Evolutionary conservation across 2,113 vertebrate species (phyloP), one percentile per base, ranked within the genome.

Genomic region (Haplochromis burtoni): DNA sequence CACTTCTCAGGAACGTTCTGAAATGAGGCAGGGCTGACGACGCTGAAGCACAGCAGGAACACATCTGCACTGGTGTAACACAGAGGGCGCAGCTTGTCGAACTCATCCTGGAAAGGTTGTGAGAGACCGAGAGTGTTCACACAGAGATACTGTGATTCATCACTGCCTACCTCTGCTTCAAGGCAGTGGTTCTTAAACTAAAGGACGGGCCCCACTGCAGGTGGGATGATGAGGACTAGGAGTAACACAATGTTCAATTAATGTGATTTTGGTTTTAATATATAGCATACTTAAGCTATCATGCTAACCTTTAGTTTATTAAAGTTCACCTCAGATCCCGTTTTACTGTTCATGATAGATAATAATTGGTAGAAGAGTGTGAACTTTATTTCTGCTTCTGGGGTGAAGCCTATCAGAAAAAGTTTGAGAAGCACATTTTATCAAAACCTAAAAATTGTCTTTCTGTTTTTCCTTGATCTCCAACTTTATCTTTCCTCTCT

Each of bases 21-120:
- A 95, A 99, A 99, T 24, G 98, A 99, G 0, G 98, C 96, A 2
- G 98, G 98, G 91, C 97, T 98, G 86, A 99, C 97, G 1, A 99
- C 98, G 0, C 98, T 99, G 96, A 99, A 99, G 97, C 98, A 99
- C 73, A 99, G 95, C 94, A 99, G 95, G 94, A 99, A 99, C 93
- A 98, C 96, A 86, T 99, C 98, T 2, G 98, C 96, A 42, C 98
- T 98, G 93, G 98, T 98, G 95, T 99, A 99, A 94, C 98, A 99
- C 86, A 99, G 97, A 14, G 98, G 98, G 10, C 98, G 96, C 83
- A 99, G 97, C 94, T 97, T 98, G 96, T 99, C 98, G 2, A 99
- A 99, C 93, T 99, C 98, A 88, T 99, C 98, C 98, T 99, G 96
- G 51, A 80, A 49, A 73, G 51, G 29, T 31, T 2, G 11, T 21